A percentile compares a stretch with the other conserved stretches of the same genome.
Evolutionary conservation across 2,888 invertebrate species (phyloP).

Genomic region (Amiota minor): DNA sequence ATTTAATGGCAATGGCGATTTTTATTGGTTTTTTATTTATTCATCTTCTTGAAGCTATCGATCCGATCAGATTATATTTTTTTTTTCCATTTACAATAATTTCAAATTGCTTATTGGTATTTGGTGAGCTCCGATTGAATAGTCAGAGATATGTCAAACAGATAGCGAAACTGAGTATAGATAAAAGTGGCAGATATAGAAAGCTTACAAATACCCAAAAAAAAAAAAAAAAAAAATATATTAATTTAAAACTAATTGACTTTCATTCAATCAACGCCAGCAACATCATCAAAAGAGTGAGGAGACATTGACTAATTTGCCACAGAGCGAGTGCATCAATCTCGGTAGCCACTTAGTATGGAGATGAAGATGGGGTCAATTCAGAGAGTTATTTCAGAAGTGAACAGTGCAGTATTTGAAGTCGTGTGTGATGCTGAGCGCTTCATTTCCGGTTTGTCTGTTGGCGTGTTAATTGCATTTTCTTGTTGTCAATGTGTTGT

Average conservation of each 20-base stretch:
- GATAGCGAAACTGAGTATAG: too few relatives aligned
- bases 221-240: slow-evolving; percentile 32
- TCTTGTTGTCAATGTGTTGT: slow-evolving; percentile 55
- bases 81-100: neutral
- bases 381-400: neutral
- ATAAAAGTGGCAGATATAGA: too few relatives aligned
- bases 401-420: neutral
- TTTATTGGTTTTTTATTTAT: neutral
- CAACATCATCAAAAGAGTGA: slow-evolving; percentile 17
- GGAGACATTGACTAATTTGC: slow-evolving; percentile 43
- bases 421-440: slow-evolving; percentile 37
- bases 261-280: slow-evolving; percentile 47
- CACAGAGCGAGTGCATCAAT: slow-evolving; percentile 38
- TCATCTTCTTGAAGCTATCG: neutral
- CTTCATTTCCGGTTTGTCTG: slow-evolving; percentile 64
- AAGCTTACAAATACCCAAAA: too few relatives aligned
- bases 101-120: slow-evolving; percentile 13
- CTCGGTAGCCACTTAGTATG: slow-evolving; percentile 28
- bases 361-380: neutral
- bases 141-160: too few relatives aligned
- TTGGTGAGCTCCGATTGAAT: neutral
- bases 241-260: slow-evolving; percentile 63
- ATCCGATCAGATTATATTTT: neutral
- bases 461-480: slow-evolving; percentile 66
- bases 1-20: neutral